Conservation (phyloP, 92 coral and sea anemone species). For the Siderastrea siderea region DNA sequence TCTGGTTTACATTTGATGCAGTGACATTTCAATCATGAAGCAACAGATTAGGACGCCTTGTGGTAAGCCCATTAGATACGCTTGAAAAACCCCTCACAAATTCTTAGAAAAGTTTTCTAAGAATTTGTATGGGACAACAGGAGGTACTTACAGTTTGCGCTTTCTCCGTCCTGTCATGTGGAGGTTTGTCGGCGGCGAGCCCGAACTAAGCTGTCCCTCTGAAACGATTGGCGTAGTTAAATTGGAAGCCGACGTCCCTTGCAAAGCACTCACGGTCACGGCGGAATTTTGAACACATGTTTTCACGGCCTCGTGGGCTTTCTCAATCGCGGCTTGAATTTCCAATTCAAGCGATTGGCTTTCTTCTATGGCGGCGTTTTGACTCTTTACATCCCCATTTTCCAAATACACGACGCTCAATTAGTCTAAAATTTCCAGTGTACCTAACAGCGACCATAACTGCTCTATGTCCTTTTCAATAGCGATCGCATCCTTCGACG, state of each 20-base stretch:
- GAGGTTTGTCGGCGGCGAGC: not conserved
- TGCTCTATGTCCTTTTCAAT: conserved; percentile 28
- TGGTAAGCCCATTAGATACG: too few relatives aligned
- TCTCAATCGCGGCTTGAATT: conserved; percentile 6
- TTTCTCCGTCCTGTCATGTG: too few relatives aligned
- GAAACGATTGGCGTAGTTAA: not conserved
- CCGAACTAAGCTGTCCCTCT: not conserved
- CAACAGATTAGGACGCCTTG: too few relatives aligned
- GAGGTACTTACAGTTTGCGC: too few relatives aligned
- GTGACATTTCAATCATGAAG: too few relatives aligned
- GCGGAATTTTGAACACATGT: not conserved
- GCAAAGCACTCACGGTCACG: not conserved
- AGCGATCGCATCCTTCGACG: too few relatives aligned
- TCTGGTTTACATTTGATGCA: too few relatives aligned
- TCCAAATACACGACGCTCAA: conserved; percentile 25
- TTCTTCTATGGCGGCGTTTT: conserved; percentile 28
- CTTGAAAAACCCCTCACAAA: too few relatives aligned
- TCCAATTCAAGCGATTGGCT: conserved; percentile 37
- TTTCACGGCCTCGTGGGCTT: conserved; percentile 42
- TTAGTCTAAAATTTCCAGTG: conserved; percentile 47
- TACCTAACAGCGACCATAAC: conserved; percentile 21
- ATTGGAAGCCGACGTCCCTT: not conserved
- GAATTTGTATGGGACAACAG: too few relatives aligned
- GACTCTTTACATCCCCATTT: conserved; percentile 12
- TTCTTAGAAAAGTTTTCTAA: too few relatives aligned